Evolutionary conservation across 2,797 vertebrate genomes (phyloP).

Genomic region (Sebastes flavidus): DNA sequence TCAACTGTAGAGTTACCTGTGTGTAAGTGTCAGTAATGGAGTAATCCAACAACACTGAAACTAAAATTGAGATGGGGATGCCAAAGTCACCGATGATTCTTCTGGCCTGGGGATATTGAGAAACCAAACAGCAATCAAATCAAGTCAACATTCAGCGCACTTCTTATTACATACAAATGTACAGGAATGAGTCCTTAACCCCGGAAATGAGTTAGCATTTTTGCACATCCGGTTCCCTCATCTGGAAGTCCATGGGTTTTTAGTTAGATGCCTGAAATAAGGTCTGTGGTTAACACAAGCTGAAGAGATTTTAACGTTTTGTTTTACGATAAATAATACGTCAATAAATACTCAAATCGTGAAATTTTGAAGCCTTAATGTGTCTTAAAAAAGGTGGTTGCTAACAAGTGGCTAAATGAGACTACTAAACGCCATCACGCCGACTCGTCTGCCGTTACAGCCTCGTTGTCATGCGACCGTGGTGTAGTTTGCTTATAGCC

Average conservation of each 20-base stretch:
- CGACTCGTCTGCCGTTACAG: no score
- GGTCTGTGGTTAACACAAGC: no score
- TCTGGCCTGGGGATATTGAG: slow-evolving; percentile 83
- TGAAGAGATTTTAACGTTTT: no score
- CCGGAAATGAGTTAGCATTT: neutral
- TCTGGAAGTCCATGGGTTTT: no score
- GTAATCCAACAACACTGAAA: slow-evolving; percentile 92
- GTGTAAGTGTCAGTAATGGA: slow-evolving; percentile 93
- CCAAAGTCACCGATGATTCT: slow-evolving; percentile 97
- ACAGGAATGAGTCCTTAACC: neutral
- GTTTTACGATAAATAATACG: fast-evolving
- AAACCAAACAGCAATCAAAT: neutral
- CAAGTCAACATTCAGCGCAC: neutral
- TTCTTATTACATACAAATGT: neutral
- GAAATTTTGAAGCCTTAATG: no score
- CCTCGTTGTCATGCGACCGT: no score
- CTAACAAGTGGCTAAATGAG: no score
- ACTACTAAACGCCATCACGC: no score
- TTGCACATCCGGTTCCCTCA: fast-evolving
- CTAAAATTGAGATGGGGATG: slow-evolving; percentile 94
- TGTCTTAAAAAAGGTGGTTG: no score
- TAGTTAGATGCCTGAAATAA: no score
- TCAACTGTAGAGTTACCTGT: slow-evolving; percentile 79
- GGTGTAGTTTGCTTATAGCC: no score
- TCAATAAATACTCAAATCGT: no score